Evolutionary conservation across 2,888 invertebrate species (phyloP), one percentile per base, ranked within the genome.

Genomic region (Allolobophora icterica): DNA sequence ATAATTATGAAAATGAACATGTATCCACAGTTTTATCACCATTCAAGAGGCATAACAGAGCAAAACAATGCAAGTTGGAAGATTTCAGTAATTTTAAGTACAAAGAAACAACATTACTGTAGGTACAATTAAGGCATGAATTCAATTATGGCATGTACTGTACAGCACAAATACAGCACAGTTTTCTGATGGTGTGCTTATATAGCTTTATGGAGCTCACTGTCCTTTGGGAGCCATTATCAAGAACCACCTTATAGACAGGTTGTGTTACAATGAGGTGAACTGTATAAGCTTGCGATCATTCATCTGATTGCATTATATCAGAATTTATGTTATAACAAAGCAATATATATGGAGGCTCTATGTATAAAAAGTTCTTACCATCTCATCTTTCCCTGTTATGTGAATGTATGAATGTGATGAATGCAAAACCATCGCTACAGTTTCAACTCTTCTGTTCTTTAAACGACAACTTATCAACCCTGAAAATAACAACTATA

Each of bases 351-450:
- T 38, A 38, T 17, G 19, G 45, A 45, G 8, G 45, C 3, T n/a
- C 17, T n/a, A n/a, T 93, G 19, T 2, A 87, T 8, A 87, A 87
- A 33, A 87, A 17, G 21, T 35, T 91, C 91, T 91, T 92, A 95
- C 95, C 94, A 94, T 94, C 33, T 94, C 94, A 89, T 95, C 95
- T 89, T 94, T 94, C 24, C 94, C 94, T 92, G 94, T 94, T 4
- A 96, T 92, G 91, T 95, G 94, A 87, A 95, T 94, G 35, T 94
- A 94, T 15, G 94, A 93, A 40, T 94, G 94, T 87, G 94, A 93
- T 90, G 95, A 94, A 92, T 95, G 95, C 90, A 95, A 92, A 11
- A 95, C 92, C 52, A 95, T 93, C 6, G 95, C 95, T 87, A 95
- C 93, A 92, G 95, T 95, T 33, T 94, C 93, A 38, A 95, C 94